Evolutionary conservation across 2,113 vertebrate genomes (phyloP), one percentile per base, ranked within the genome.

Genomic region (Gila orcuttii): DNA sequence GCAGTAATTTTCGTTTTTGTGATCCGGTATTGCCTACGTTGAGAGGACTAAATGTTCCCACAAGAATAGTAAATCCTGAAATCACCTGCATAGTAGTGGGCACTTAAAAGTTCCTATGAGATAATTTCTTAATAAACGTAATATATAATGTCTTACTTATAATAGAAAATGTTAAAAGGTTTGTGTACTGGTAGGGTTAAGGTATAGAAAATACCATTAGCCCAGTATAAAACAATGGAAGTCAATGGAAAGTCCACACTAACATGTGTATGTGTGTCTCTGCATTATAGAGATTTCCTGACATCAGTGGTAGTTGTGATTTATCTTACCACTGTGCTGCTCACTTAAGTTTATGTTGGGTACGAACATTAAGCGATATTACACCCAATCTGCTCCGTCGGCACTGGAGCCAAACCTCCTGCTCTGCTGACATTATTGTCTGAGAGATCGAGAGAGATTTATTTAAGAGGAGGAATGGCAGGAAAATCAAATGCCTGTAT

Each of bases 381-480:
- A 66, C 55, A n/a, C 55, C 23, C 52, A 33, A 79, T 78, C 76
- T 36, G 66, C 19, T n/a, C 31, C 39, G 9, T 66, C 60, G 59
- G 15, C n/a, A 17, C 78, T 80, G 59, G 36, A 64, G 50, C 76
- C 50, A 79, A 59, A 12, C 59, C 31, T 59, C 28, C 10, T 36
- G 59, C 59, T 64, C 39, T 66, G 36, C 79, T 81, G 59, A 81
- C 33, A 81, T 47, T 81, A 81, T n/a, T 31, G 59, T 64, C 79
- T 31, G 39, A 80, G 23, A 64, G 59, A 60, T 21, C 10, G 57
- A 52, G 25, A 78, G 50, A 79, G 76, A 78, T 71, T 39, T 39
- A 50, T 75, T 75, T 75, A 75, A 50, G 23, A 75, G 39, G 39
- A 42, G 10, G 36, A 25, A n/a, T 12, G n/a, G 39, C 42, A 36